A percentile compares a stretch with the other conserved stretches of the same genome.
phyloP scores from a whole-genome alignment of 2,113 vertebrate species.

The Phrynosoma blainvillii region DNA sequence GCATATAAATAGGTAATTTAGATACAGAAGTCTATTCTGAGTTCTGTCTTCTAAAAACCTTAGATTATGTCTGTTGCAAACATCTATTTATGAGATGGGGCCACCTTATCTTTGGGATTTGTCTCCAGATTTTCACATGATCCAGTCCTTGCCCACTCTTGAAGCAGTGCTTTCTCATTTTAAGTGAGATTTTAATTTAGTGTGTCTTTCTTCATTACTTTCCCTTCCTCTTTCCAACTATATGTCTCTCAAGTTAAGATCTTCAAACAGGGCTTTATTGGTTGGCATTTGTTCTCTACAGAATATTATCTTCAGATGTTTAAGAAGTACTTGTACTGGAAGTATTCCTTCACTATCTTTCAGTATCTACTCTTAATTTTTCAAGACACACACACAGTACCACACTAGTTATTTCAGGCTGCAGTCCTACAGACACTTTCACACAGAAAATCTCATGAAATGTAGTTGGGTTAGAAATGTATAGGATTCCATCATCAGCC shows the following conservation, averaged over 20 bases:
- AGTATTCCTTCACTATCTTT: background rate
- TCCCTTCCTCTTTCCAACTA: background rate
- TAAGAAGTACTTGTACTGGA: too few species aligned
- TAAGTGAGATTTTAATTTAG: background rate
- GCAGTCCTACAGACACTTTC: background rate
- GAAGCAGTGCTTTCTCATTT: background rate
- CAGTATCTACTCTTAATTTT: too few species aligned
- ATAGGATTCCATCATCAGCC: too few species aligned
- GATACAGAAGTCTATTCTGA: accelerated
- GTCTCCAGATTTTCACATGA: background rate
- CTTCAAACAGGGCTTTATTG: too few species aligned
- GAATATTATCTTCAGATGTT: too few species aligned
- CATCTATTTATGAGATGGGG: background rate
- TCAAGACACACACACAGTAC: background rate
- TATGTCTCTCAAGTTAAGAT: too few species aligned
- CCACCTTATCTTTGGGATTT: background rate
- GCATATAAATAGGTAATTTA: accelerated
- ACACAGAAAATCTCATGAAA: too few species aligned
- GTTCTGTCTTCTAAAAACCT: background rate
- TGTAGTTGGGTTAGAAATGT: too few species aligned
- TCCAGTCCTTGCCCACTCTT: too few species aligned
- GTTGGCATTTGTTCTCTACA: too few species aligned
- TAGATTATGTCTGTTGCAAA: background rate
- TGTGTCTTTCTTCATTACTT: background rate
- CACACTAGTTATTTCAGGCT: background rate